These are phyloP conservation scores for Nymphalis io DNA, from an alignment of 1,140 invertebrate species.

Conservation along the genomic window DNA sequence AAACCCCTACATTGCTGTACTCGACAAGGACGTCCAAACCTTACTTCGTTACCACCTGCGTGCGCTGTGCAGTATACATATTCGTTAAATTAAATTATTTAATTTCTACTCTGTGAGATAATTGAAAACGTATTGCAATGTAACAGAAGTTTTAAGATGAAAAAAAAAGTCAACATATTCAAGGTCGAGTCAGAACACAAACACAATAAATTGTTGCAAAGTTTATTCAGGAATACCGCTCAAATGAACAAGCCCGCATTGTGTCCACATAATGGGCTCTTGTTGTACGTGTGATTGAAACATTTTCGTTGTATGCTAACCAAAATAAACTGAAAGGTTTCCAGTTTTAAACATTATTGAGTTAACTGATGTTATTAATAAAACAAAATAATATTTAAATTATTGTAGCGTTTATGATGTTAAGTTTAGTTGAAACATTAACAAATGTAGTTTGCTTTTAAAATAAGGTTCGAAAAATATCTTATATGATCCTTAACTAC, in stretches of 20 bases:
- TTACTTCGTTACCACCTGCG: no score
- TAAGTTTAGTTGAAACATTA: no score
- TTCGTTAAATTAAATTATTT: no score
- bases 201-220: conserved; percentile 18
- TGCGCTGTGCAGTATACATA: no score
- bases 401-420: no score
- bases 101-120: background rate
- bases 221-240: conserved; percentile 25
- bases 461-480: no score
- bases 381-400: no score
- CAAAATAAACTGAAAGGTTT: conserved; percentile 21
- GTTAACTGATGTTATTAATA: no score
- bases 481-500: no score
- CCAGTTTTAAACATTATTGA: background rate
- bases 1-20: no score
- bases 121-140: background rate
- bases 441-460: no score
- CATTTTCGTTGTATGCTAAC: conserved; percentile 10
- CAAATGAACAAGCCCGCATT: conserved; percentile 23
- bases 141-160: background rate
- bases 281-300: conserved; percentile 22
- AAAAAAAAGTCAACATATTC: background rate
- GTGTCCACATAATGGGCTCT: conserved; percentile 20
- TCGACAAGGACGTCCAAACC: no score
- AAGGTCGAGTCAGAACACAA: background rate